These are phyloP conservation scores for Polymixis lichenea DNA, from an alignment of 2,888 invertebrate genomes.

Conservation along the genomic window DNA sequence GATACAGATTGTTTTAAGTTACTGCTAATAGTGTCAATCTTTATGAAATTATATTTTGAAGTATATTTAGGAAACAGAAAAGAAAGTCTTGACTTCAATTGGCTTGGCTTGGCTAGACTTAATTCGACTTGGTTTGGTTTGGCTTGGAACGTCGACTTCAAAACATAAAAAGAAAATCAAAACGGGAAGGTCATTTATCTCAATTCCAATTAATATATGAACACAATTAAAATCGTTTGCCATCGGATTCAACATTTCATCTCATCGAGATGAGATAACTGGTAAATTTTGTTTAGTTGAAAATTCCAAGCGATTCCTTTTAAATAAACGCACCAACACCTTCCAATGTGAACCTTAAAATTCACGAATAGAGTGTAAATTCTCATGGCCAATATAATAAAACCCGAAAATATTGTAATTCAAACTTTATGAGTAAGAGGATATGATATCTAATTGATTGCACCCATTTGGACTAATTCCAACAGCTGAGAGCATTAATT, in stretches of 20 bases:
- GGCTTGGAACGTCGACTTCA: not conserved
- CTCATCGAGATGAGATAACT: constrained; percentile 40
- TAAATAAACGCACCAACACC: not conserved
- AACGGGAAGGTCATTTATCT: not conserved
- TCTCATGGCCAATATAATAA: not conserved
- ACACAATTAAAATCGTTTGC: constrained; percentile 25
- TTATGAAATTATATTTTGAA: not conserved
- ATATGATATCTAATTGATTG: constrained; percentile 34
- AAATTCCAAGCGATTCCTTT: constrained; percentile 28
- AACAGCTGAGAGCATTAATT: constrained; percentile 49
- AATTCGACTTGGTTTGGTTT: not conserved
- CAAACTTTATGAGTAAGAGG: constrained; percentile 32
- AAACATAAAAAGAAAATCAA: not conserved
- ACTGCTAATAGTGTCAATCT: not conserved
- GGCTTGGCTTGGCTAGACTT: not conserved
- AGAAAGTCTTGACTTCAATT: not conserved
- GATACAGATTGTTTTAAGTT: not conserved
- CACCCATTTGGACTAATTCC: constrained; percentile 35
- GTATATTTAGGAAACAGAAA: not conserved
- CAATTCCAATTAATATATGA: constrained; percentile 6
- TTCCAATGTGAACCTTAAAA: not conserved
- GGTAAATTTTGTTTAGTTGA: constrained; percentile 37
- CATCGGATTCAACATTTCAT: constrained; percentile 45
- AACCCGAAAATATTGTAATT: constrained; percentile 20
- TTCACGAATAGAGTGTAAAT: not conserved